A percentile compares a stretch with the other conserved stretches of the same genome.
Evolutionary conservation across 2,797 vertebrate genomes (phyloP).

Genomic region (Taeniopygia guttata): DNA sequence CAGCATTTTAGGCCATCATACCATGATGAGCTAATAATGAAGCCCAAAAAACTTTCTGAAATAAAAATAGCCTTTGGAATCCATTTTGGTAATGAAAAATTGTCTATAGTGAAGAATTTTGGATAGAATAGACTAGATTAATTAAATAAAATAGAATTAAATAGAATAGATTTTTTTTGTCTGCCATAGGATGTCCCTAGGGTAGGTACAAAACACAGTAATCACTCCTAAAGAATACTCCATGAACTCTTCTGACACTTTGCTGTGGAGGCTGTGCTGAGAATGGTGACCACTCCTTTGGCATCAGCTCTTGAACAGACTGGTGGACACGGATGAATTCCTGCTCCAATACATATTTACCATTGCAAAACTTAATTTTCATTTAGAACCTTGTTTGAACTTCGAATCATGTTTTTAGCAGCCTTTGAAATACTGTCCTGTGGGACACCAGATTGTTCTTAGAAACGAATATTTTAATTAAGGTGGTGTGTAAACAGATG

Average conservation of each 20-base stretch:
- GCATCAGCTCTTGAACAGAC: neutral
- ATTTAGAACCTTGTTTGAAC: neutral
- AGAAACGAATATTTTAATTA: neutral
- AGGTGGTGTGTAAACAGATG: constrained; percentile 14
- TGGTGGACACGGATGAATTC: neutral
- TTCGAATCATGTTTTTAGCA: neutral
- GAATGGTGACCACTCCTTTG: constrained; percentile 16
- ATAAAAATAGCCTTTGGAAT: constrained; percentile 21
- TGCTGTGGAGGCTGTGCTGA: neutral
- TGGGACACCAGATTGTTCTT: neutral
- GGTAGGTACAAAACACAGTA: neutral
- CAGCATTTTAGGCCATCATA: neutral
- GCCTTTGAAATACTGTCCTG: neutral
- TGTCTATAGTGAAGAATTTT: neutral
- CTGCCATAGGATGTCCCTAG: neutral
- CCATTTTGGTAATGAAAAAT: neutral
- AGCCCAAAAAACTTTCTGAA: neutral
- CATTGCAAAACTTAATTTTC: neutral
- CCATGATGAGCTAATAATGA: neutral
- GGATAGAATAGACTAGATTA: neutral
- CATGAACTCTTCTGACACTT: neutral
- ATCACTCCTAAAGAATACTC: neutral
- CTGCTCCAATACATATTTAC: neutral
- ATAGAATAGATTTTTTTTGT: neutral
- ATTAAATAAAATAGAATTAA: neutral